phyloP scores from a whole-genome alignment of 2,797 vertebrate genomes.

The Alca torda region DNA sequence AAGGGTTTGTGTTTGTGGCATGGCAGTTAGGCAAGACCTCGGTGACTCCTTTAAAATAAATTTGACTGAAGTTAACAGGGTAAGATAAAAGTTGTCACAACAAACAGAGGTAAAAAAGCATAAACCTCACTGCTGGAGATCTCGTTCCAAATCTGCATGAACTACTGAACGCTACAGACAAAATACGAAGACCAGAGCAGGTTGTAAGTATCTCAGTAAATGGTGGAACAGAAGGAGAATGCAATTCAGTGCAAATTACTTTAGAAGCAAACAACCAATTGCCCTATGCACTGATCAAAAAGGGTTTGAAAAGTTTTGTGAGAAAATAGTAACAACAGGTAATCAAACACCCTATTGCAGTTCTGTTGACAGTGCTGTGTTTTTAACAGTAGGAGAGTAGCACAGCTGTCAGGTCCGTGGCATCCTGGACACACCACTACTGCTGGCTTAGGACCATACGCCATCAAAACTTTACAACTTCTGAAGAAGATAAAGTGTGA shows the following conservation, averaged over 20 bases:
- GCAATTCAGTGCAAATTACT: not conserved
- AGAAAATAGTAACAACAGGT: not conserved
- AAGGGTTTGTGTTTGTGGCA: not conserved
- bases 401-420: not conserved
- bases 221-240: not conserved
- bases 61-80: not conserved
- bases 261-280: not conserved
- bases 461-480: not conserved
- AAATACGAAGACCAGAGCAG: not conserved
- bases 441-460: not conserved
- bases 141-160: not conserved
- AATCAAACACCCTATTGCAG: not conserved
- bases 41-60: not conserved
- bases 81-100: not conserved
- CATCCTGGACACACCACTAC: not conserved
- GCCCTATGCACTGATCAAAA: not conserved
- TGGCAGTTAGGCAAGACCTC: not conserved
- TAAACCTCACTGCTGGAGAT: not conserved
- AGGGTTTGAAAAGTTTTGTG: not conserved
- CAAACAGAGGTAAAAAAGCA: not conserved
- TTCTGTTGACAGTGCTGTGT: not conserved
- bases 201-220: not conserved
- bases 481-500: not conserved
- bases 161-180: not conserved
- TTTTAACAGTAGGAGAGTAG: not conserved